Evolutionary conservation across 2,113 vertebrate genomes (phyloP).

Genomic region (Oncorhynchus masou): DNA sequence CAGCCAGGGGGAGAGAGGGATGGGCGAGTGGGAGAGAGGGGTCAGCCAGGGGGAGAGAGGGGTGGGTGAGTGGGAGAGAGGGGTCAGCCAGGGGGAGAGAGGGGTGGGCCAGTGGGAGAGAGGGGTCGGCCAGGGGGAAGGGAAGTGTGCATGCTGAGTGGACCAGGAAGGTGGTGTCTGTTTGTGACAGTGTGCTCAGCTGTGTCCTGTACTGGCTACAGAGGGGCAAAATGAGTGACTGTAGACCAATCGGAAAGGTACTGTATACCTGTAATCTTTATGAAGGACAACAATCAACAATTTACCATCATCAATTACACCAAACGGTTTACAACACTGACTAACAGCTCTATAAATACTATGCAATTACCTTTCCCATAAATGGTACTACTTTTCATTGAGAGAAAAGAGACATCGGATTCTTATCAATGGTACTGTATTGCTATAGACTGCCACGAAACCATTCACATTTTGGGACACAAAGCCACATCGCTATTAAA

Average conservation of each 20-base stretch:
- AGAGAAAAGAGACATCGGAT: too few species aligned
- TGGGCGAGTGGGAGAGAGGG: too few species aligned
- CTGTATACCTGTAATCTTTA: neutral
- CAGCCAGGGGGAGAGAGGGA: too few species aligned
- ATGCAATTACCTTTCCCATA: too few species aligned
- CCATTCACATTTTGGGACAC: slow-evolving; percentile 8
- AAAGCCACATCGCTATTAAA: slow-evolving; percentile 36
- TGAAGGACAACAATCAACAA: too few species aligned
- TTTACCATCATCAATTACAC: too few species aligned
- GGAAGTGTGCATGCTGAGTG: slow-evolving; percentile 25
- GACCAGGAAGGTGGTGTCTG: neutral
- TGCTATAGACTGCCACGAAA: slow-evolving; percentile 3
- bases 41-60: too few species aligned
- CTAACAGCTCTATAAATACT: too few species aligned
- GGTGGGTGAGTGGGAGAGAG: too few species aligned
- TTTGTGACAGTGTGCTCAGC: slow-evolving; percentile 13
- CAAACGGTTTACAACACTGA: too few species aligned
- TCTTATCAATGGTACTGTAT: too few species aligned
- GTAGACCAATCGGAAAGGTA: neutral
- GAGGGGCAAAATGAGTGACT: neutral
- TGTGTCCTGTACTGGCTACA: slow-evolving; percentile 6
- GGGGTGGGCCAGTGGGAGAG: neutral
- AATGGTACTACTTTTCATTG: too few species aligned
- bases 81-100: neutral
- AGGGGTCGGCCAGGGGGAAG: neutral